These are phyloP conservation scores for Chelon labrosus DNA, from an alignment of 2,797 vertebrate genomes.

Conservation along the genomic window DNA sequence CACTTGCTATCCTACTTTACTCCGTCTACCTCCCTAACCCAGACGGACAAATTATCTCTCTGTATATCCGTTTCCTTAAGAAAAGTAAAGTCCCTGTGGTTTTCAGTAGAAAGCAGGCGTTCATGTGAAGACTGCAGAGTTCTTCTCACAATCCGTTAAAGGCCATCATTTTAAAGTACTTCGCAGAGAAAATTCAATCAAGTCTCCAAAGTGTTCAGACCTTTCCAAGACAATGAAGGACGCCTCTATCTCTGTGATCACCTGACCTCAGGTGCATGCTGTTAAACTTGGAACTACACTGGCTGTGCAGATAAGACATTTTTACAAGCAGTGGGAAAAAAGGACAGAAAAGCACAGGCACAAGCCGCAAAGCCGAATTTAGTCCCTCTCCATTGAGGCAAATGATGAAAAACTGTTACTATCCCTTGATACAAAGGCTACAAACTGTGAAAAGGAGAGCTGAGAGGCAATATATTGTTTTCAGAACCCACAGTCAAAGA, in stretches of 20 bases:
- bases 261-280: constrained; percentile 8
- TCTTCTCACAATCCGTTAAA: constrained; percentile 25
- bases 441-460: background rate
- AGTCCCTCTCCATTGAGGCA: background rate
- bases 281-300: constrained; percentile 3
- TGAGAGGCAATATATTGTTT: background rate
- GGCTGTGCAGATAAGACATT: constrained; percentile 17
- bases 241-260: background rate
- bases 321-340: constrained; percentile 2
- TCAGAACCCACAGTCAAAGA: constrained; percentile 9
- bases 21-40: background rate
- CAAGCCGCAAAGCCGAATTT: background rate
- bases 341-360: background rate
- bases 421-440: background rate
- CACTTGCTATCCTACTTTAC: background rate
- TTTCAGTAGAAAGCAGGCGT: background rate
- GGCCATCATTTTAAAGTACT: constrained; percentile 10
- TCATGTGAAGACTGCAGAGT: background rate
- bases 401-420: background rate
- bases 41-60: background rate
- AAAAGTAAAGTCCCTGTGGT: background rate
- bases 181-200: constrained; percentile 16
- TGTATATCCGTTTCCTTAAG: background rate
- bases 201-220: constrained; percentile 4
- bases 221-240: constrained; percentile 8